Evolutionary conservation across 2,888 invertebrate genomes (phyloP), one percentile per base, ranked within the genome.

Genomic region (Dioctria linearis): DNA sequence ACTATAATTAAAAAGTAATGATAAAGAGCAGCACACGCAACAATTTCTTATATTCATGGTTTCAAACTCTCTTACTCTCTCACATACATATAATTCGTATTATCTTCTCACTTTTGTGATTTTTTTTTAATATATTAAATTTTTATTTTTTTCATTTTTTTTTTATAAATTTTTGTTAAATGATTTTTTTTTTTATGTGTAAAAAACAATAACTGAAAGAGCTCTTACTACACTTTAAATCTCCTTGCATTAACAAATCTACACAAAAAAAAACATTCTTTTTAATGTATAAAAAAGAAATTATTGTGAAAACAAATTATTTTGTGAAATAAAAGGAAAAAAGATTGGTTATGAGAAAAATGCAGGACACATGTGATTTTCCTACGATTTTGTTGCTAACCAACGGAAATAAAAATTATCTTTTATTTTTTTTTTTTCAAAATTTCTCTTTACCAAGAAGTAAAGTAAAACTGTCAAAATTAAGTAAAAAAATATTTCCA

Each of bases 1-100:
- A 59, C 57, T 67, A 69, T 76, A 76, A 57, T 79, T 79, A 79
- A 79, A 78, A 80, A 78, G 78, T 78, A 80, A 78, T 78, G 71
- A 78, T 81, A 81, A 81, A 75, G 81, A 79, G 79, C 75, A 81
- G 81, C 81, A 81, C 79, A 79, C 79, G 63, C 63, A 79, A 81
- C 75, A 76, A 78, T 65, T 66, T 78, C 66, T 78, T 80, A 65
- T 73, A 65, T 80, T 80, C 49, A 49, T 67, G 69, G 13, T 59
- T 67, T 79, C 76, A 76, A 76, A 76, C 63, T 76, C 63, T 63
- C 76, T 79, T 67, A 49, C 69, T 49, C 51, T 61, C 76, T 63
- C 76, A 43, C 61, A 76, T 63, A 76, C 63, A 63, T 63, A 63
- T 61, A 63, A 76, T 76, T 76, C 76, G 63, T 73, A 71, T 73